Evolutionary conservation across 2,797 vertebrate genomes (phyloP).

Genomic region (Cuculus canorus): DNA sequence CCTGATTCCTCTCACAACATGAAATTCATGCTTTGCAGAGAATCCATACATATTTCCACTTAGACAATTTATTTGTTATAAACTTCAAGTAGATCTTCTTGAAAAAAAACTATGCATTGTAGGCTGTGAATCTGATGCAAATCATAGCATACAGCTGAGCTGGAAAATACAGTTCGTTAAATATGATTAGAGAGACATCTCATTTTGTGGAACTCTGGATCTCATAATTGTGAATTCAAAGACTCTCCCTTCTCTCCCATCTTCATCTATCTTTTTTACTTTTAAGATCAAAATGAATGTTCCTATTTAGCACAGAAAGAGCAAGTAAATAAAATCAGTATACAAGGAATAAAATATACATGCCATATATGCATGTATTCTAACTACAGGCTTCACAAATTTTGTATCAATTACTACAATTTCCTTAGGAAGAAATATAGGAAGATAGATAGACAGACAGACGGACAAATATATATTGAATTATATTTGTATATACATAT

Average conservation of each 20-base stretch:
- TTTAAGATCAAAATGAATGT: not conserved
- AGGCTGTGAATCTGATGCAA: conserved; percentile 4
- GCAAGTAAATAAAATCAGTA: not conserved
- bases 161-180: conserved; percentile 9
- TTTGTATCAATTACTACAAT: not conserved
- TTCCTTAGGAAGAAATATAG: not conserved
- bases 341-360: not conserved
- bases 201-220: not conserved
- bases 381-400: not conserved
- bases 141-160: not conserved
- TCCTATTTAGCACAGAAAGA: not conserved
- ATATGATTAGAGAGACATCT: conserved; percentile 15
- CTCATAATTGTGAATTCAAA: not conserved
- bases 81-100: not conserved
- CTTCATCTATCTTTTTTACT: not conserved
- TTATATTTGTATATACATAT: not conserved
- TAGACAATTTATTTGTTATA: not conserved
- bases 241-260: not conserved
- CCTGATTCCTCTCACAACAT: conserved; percentile 18
- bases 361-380: not conserved
- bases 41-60: not conserved
- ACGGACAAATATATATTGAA: not conserved
- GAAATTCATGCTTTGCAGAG: not conserved
- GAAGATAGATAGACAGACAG: not conserved
- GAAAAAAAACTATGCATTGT: not conserved